Evolutionary conservation across 2,888 invertebrate species (phyloP).

Genomic region (Phortica magna): DNA sequence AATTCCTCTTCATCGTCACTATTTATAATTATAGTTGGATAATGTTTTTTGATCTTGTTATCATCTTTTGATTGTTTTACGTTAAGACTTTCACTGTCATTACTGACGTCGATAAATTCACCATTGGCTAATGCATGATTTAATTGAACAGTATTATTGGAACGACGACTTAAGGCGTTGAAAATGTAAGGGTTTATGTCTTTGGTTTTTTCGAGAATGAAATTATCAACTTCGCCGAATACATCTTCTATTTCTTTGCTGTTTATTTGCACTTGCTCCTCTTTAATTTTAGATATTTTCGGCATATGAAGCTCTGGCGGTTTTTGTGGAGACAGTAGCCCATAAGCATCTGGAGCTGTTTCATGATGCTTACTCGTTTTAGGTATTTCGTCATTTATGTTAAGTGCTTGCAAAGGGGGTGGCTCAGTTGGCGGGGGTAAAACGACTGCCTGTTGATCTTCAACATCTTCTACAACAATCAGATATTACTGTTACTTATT

Average conservation of each 20-base stretch:
- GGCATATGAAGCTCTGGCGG: conserved; percentile 57
- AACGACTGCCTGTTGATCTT: no score
- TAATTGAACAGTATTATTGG: not conserved
- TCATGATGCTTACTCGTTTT: not conserved
- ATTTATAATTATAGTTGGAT: conserved; percentile 31
- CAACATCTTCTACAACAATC: no score
- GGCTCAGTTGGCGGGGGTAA: no score
- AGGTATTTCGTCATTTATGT: no score
- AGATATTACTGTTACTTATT: no score
- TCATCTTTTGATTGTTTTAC: no score
- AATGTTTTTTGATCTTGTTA: no score
- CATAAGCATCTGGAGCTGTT: not conserved
- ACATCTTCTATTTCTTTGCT: conserved; percentile 65
- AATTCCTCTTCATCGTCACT: conserved; percentile 65
- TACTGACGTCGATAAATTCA: conserved; percentile 43
- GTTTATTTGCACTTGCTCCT: conserved; percentile 55
- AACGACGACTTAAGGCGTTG: conserved; percentile 50
- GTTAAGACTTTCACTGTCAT: not conserved
- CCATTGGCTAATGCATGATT: conserved; percentile 35
- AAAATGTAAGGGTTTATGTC: conserved; percentile 66
- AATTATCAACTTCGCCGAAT: conserved; percentile 65
- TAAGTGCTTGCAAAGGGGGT: no score
- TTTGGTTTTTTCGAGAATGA: conserved; percentile 55
- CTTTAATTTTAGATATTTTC: conserved; percentile 58
- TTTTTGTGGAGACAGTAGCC: not conserved